These are phyloP conservation scores for Dyspetes luteomarginatus DNA, from an alignment of 2,888 invertebrate species.

Conservation along the genomic window DNA sequence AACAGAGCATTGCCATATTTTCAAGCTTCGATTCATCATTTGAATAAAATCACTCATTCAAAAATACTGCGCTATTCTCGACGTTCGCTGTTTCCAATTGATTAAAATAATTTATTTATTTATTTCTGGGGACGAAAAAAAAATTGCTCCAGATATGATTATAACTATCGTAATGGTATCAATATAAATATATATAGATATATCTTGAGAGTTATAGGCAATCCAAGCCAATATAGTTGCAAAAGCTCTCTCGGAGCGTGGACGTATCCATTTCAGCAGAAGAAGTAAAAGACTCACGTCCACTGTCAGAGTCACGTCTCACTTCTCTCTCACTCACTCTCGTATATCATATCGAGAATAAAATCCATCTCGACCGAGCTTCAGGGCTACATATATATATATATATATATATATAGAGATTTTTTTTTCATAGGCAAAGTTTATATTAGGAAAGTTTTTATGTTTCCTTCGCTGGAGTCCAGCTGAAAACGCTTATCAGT, in stretches of 20 bases:
- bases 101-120: too few relatives aligned
- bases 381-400: slow-evolving; percentile 32
- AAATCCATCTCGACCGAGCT: slow-evolving; percentile 70
- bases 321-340: slow-evolving; percentile 45
- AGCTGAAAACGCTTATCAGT: slow-evolving; percentile 69
- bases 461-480: slow-evolving; percentile 68
- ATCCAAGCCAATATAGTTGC: too few relatives aligned
- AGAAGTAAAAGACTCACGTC: slow-evolving; percentile 32
- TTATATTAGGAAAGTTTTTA: slow-evolving; percentile 80
- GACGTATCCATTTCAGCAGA: not conserved
- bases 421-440: slow-evolving; percentile 73
- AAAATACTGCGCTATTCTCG: too few relatives aligned
- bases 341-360: slow-evolving; percentile 70
- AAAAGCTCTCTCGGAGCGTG: not conserved
- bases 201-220: too few relatives aligned
- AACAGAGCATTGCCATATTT: too few relatives aligned
- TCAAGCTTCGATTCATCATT: too few relatives aligned
- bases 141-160: too few relatives aligned
- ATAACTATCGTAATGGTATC: too few relatives aligned
- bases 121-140: too few relatives aligned
- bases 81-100: too few relatives aligned
- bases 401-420: slow-evolving; percentile 24
- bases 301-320: slow-evolving; percentile 46
- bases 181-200: too few relatives aligned
- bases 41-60: too few relatives aligned